Base-by-base conservation (phyloP, 2,888 invertebrate genomes). In the Cepaea hortensis region DNA sequence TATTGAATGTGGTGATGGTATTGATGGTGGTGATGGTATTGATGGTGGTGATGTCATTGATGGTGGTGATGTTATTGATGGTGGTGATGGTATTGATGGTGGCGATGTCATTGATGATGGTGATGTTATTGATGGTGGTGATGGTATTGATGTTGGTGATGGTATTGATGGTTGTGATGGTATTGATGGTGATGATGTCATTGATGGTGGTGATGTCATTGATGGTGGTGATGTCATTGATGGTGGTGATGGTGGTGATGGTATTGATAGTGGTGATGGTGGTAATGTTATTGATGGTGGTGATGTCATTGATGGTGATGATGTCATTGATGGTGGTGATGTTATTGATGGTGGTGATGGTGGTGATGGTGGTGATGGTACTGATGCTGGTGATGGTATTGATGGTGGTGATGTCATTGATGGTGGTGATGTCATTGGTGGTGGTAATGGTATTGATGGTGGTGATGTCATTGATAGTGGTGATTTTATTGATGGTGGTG, bases 281-380 rank as follows among this genome's bases (percentile, higher is more conserved):
- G 65, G 18, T 15, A 35, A 1, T 35, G 35, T 0, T 35, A 1
- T 0, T 35, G 35, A 48, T 15, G n/a, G 55, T 18, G 75, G 9
- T 55, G 83, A 73, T 20, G 61, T 48, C 13, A 11, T 20, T 79
- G 79, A 70, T 70, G 20, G n/a, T 70, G 20, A 70, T 70, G 20
- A 70, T 70, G 70, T 20, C 5, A n/a, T 20, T 6, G 50, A 46
- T 50, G 46, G 20, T 7, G 18, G 48, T 13, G 61, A 75, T 46
- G 72, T 0, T 70, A 23, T 70, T 48, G 72, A n/a, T 48, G 82
- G 70, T 65, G 68, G 3, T 35, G 35, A 65, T 65, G 68, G 18
- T 35, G 81, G 65, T 62, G 68, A 81, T 62, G 81, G 65, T 61
- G 68, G 65, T 81, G 68, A 81, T 81, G 68, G 35, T 68, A 68